Evolutionary conservation across 2,888 invertebrate species (phyloP).

Genomic region (Gymnosoma rotundatum): DNA sequence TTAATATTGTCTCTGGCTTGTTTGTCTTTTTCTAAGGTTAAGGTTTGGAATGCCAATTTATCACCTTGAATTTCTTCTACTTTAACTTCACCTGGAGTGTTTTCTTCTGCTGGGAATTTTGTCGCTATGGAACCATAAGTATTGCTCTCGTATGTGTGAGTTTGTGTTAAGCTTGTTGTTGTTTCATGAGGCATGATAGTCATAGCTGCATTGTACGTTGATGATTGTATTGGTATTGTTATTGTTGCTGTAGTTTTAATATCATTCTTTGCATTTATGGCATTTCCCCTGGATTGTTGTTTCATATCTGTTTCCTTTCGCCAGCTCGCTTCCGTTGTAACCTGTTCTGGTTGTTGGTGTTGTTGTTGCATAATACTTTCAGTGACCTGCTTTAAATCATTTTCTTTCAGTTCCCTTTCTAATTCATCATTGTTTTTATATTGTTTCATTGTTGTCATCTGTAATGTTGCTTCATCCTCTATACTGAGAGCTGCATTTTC

Average conservation of each 20-base stretch:
- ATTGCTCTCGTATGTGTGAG: background rate
- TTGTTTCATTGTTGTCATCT: conserved; percentile 18
- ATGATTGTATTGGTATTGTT: conserved; percentile 32
- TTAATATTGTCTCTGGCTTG: conserved; percentile 77
- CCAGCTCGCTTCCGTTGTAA: conserved; percentile 68
- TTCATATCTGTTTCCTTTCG: conserved; percentile 70
- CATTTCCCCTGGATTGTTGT: conserved; percentile 55
- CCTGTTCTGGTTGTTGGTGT: conserved; percentile 62
- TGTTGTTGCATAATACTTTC: conserved; percentile 41
- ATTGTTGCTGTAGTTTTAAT: conserved; percentile 57
- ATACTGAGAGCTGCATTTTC: conserved; percentile 8
- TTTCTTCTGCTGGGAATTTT: background rate
- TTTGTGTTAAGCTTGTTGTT: background rate
- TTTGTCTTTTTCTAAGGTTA: conserved; percentile 9
- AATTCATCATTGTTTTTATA: conserved; percentile 53
- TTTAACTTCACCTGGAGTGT: background rate
- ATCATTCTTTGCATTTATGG: conserved; percentile 46
- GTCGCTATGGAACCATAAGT: background rate
- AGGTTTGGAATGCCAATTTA: conserved; percentile 12
- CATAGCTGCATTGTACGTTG: background rate
- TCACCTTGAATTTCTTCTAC: conserved; percentile 48
- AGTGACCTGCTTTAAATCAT: conserved; percentile 51
- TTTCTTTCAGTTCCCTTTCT: conserved; percentile 43
- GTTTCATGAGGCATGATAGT: background rate
- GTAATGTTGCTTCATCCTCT: conserved; percentile 42